Evolutionary conservation across 2,797 vertebrate genomes (phyloP).

Genomic region (Mormyrus hasselquistii): DNA sequence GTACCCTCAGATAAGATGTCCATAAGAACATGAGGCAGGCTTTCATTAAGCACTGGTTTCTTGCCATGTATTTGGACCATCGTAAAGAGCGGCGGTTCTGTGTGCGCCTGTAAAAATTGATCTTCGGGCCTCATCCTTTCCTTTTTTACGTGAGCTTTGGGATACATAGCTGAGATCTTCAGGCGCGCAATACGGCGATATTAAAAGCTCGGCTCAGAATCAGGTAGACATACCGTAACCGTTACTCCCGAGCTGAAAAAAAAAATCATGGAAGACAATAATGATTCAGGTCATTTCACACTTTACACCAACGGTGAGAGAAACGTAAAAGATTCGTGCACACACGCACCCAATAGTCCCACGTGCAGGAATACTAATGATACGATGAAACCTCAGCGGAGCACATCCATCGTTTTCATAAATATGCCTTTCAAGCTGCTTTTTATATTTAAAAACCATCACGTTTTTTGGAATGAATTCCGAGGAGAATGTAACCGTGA

Average conservation of each 20-base stretch:
- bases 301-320: not conserved
- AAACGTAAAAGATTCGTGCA: not conserved
- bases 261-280: not conserved
- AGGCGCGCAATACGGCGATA: not conserved
- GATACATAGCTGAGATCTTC: not conserved
- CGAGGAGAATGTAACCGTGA: not conserved
- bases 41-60: not conserved
- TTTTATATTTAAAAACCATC: not conserved
- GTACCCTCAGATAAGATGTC: not conserved
- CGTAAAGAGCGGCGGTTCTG: not conserved
- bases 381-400: not conserved
- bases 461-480: not conserved
- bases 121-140: not conserved
- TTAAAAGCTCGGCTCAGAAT: not conserved
- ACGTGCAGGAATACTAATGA: not conserved
- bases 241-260: not conserved
- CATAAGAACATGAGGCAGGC: not conserved
- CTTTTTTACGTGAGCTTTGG: not conserved
- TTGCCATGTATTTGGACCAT: not conserved
- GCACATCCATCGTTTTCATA: not conserved
- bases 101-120: not conserved
- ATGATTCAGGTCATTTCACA: not conserved
- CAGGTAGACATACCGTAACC: not conserved
- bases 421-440: not conserved
- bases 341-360: not conserved